Conservation (phyloP, 2,888 invertebrate species). For the Aradus depressus region DNA sequence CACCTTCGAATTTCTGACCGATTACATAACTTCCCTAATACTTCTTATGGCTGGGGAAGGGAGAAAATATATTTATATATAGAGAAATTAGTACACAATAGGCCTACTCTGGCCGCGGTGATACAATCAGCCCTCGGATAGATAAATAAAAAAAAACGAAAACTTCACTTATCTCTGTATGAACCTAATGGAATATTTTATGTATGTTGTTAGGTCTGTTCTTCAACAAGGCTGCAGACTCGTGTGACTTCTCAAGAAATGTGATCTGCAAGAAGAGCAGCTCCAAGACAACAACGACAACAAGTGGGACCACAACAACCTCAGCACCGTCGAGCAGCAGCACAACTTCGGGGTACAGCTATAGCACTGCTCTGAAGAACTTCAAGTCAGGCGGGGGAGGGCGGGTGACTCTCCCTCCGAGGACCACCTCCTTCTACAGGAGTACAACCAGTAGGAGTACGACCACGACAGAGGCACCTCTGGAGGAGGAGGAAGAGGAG, state of each 20-base stretch:
- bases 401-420: constrained; percentile 33
- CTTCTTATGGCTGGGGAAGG: too few species aligned
- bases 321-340: constrained; percentile 36
- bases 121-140: too few species aligned
- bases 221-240: constrained; percentile 84
- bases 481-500: constrained; percentile 34
- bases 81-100: too few species aligned
- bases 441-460: constrained; percentile 37
- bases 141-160: too few species aligned
- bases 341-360: too few species aligned
- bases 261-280: constrained; percentile 63
- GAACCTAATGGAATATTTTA: not conserved
- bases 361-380: too few species aligned
- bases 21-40: too few species aligned
- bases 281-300: constrained; percentile 39
- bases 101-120: too few species aligned
- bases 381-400: constrained; percentile 9
- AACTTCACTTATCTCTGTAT: too few species aligned
- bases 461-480: constrained; percentile 33
- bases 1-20: too few species aligned
- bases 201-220: constrained; percentile 53
- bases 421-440: constrained; percentile 37
- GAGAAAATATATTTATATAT: too few species aligned
- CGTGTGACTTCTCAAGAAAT: constrained; percentile 83
- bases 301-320: constrained; percentile 41